Evolutionary conservation across 2,888 invertebrate species (phyloP), one percentile per base, ranked within the genome.

Genomic region (Dryobotodes eremita): DNA sequence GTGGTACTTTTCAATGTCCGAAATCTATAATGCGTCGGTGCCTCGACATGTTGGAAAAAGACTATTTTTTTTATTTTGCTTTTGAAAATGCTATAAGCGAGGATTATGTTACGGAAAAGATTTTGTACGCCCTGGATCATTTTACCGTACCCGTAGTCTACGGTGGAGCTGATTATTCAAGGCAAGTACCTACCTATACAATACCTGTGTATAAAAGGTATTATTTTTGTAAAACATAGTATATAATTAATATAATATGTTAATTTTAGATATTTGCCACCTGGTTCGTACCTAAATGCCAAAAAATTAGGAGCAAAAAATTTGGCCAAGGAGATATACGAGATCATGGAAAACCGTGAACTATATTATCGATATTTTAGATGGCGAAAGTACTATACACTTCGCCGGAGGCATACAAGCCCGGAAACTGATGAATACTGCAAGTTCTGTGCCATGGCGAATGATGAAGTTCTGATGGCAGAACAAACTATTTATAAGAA

Each of bases 71-170:
- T 86, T 96, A 95, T 88, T 92, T 96, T 15, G 94, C 95, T 3
- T 95, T 95, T 72, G 96, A 96, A 83, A 95, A 95, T 82, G 89
- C 95, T 20, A 71, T 95, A 0, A 93, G 93, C 71, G 95, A 94
- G n/a, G 96, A 96, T 89, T 96, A 95, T 76, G 94, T 96, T 0
- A 94, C 96, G 3, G 95, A 96, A 84, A 96, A 95, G 82, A 77
- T 96, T 48, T 82, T 95, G 20, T 87, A 94, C 80, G 94, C 97
- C 57, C 91, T 97, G n/a, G 97, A 97, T 86, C 97, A 97, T 90
- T 95, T 97, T 89, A 96, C 98, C 1, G 95, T 98, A 23, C 98
- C 98, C 0, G 96, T 98, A 10, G 98, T 98, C 8, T 98, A 97
- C 94, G 98, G 98, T 2, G 97, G 97, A 65, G 97, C 97, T 71